Evolutionary conservation across 1,140 invertebrate species (phyloP).

Genomic region (Apis florea): DNA sequence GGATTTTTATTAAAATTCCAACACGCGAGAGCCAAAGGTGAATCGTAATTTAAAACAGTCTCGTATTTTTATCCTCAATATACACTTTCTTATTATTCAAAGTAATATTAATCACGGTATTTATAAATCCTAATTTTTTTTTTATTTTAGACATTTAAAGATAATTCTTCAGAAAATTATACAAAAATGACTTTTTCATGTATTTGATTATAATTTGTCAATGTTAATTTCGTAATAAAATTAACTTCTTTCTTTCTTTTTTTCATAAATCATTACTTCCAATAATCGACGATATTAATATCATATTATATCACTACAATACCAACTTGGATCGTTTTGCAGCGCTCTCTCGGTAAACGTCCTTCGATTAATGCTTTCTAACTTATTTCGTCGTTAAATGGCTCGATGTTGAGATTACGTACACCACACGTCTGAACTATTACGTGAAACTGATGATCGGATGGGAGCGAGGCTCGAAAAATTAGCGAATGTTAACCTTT

Average conservation of each 20-base stretch:
- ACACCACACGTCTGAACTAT: neutral
- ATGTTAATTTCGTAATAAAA: no score
- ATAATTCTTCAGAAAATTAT: no score
- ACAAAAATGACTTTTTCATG: no score
- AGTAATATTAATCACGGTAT: no score
- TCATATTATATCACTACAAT: neutral
- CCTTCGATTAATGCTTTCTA: constrained; percentile 7
- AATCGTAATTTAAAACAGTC: neutral
- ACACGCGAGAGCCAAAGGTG: neutral
- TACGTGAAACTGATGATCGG: constrained; percentile 15
- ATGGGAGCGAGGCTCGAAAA: constrained; percentile 15
- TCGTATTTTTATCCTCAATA: no score
- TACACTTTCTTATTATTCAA: no score
- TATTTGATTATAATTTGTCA: no score
- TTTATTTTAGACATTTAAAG: no score
- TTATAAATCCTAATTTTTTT: no score
- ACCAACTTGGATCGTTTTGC: neutral
- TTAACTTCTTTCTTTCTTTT: no score
- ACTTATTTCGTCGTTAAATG: constrained; percentile 21
- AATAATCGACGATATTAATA: neutral
- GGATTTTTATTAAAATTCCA: neutral
- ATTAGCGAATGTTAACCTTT: neutral
- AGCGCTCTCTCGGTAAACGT: neutral
- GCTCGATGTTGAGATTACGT: constrained; percentile 16
- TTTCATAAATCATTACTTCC: neutral